phyloP scores from a whole-genome alignment of 2,113 vertebrate genomes.

The Phylloscopus whistleri region DNA sequence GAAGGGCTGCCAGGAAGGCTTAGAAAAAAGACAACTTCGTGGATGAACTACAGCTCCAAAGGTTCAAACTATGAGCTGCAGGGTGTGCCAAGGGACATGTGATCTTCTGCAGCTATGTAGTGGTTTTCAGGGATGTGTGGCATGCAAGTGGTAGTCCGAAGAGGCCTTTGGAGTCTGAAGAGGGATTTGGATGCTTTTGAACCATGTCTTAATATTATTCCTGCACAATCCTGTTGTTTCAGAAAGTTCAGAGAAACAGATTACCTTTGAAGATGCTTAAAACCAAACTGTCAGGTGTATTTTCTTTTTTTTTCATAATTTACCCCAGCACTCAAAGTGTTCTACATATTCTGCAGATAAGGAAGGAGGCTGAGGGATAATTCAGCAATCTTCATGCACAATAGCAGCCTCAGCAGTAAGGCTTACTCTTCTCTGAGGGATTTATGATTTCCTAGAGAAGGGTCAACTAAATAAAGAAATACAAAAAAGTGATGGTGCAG shows the following conservation, averaged over 20 bases:
- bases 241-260: slow-evolving; percentile 10
- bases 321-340: background rate
- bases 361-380: background rate
- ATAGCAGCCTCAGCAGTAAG: background rate
- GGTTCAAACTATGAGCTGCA: background rate
- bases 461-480: background rate
- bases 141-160: background rate
- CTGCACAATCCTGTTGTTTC: background rate
- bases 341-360: background rate
- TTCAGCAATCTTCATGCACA: background rate
- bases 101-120: background rate
- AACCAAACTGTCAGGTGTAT: background rate
- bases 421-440: background rate
- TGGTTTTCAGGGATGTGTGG: slow-evolving; percentile 3
- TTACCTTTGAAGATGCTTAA: slow-evolving; percentile 27
- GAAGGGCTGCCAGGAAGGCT: background rate
- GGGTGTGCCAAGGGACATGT: background rate
- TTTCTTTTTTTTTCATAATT: background rate
- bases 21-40: background rate
- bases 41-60: background rate
- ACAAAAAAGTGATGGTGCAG: background rate
- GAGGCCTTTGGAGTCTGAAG: background rate
- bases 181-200: slow-evolving; percentile 20
- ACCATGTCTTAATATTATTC: background rate
- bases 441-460: background rate